Base-by-base conservation (phyloP, 1,140 invertebrate genomes). In the Kradibia gibbosae region DNA sequence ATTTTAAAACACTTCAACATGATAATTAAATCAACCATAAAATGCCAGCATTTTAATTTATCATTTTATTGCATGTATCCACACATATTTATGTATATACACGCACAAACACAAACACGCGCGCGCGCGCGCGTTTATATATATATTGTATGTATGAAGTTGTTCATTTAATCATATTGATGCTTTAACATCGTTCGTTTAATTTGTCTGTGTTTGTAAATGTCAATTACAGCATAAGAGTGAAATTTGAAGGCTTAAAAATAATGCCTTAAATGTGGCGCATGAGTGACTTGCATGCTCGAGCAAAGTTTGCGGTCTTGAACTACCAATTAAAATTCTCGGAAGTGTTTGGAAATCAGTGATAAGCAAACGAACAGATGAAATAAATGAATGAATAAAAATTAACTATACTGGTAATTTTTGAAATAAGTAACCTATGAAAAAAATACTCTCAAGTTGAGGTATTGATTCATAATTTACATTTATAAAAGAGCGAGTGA, bases 361-460 rank as follows among this genome's bases (percentile, higher is more conserved):
- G n/a, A n/a, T n/a, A n/a, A n/a, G n/a, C n/a, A n/a, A n/a, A n/a
- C n/a, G n/a, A n/a, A n/a, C n/a, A n/a, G n/a, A n/a, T n/a, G n/a
- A n/a, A n/a, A n/a, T n/a, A n/a, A 74, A 74, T 65, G 62, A 80
- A 80, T 36, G 8, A 25, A 62, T 62, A 48, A 74, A 48, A 74
- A 74, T 80, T 80, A 74, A 80, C 39, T 39, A 65, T 34, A 39
- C 28, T 55, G 28, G 20, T 72, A n/a, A n/a, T n/a, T n/a, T n/a
- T n/a, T n/a, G n/a, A n/a, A n/a, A n/a, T n/a, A n/a, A n/a, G n/a
- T n/a, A n/a, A n/a, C n/a, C n/a, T n/a, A n/a, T n/a, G n/a, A n/a
- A n/a, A n/a, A 55, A 55, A 55, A n/a, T 55, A 53, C 3, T 5
- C 25, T 3, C 22, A 55, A 55, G 13, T 55, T n/a, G 5, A 55